phyloP scores from a whole-genome alignment of 2,797 vertebrate genomes.

The Danio aesculapii region DNA sequence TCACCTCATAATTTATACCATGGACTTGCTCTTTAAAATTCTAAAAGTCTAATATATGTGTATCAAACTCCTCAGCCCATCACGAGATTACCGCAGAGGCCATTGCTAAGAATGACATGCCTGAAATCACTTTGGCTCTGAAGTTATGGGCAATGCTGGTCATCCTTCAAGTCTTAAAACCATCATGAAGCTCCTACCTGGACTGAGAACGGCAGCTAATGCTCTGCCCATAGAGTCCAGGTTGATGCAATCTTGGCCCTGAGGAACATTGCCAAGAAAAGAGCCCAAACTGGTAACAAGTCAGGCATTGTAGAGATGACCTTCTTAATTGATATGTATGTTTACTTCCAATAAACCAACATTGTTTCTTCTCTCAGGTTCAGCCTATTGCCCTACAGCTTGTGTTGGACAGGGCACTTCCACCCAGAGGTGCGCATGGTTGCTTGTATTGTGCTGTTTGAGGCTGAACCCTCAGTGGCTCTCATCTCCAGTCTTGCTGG shows the following conservation, averaged over 20 bases:
- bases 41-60: background rate
- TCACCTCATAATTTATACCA: background rate
- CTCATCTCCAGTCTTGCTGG: constrained; percentile 74
- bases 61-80: constrained; percentile 69
- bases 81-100: constrained; percentile 69
- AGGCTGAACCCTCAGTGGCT: constrained; percentile 80
- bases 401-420: constrained; percentile 76
- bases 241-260: constrained; percentile 74
- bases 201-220: constrained; percentile 68
- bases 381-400: constrained; percentile 81
- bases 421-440: constrained; percentile 79
- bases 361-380: constrained; percentile 72
- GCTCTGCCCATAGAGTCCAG: constrained; percentile 72
- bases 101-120: constrained; percentile 57
- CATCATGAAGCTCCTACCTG: constrained; percentile 80
- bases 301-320: background rate
- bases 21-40: background rate
- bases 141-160: constrained; percentile 82
- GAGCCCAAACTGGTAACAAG: constrained; percentile 69
- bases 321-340: background rate
- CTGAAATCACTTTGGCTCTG: constrained; percentile 68
- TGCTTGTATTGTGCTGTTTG: constrained; percentile 80
- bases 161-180: constrained; percentile 79
- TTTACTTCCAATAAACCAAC: background rate
- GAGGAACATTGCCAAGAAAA: constrained; percentile 79